These are phyloP conservation scores for Atta cephalotes DNA, from an alignment of 1,140 invertebrate species.

Conservation along the genomic window DNA sequence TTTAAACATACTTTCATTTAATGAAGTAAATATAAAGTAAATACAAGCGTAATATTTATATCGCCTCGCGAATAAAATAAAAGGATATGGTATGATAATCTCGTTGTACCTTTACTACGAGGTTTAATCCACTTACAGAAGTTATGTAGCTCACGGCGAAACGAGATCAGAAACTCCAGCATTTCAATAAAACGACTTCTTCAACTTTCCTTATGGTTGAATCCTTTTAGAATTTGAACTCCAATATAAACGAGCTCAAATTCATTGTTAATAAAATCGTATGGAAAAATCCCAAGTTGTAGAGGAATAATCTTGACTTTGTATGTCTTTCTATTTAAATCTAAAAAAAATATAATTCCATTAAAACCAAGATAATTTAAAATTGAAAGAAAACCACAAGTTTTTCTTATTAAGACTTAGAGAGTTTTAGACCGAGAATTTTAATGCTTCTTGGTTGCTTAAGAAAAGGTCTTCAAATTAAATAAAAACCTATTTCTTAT, in stretches of 20 bases:
- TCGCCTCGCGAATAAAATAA: conserved; percentile 40
- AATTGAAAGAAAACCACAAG: background rate
- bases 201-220: conserved; percentile 16
- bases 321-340: background rate
- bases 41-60: conserved; percentile 6
- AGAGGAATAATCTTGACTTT: background rate
- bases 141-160: conserved; percentile 40
- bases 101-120: conserved; percentile 30
- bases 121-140: conserved; percentile 48
- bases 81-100: conserved; percentile 24
- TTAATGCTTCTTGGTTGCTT: background rate
- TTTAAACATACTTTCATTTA: background rate
- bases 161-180: conserved; percentile 47
- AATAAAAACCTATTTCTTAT: background rate
- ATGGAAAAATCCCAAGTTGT: background rate
- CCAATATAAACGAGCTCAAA: conserved; percentile 12
- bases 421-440: background rate
- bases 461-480: background rate
- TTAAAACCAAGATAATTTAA: background rate
- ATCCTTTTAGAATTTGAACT: conserved; percentile 30
- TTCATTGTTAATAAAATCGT: conserved; percentile 9
- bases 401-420: background rate
- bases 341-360: background rate
- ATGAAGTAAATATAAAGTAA: background rate
- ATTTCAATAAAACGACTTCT: conserved; percentile 41